phyloP scores from a whole-genome alignment of 2,888 invertebrate genomes.

The Pasiphila rectangulata region DNA sequence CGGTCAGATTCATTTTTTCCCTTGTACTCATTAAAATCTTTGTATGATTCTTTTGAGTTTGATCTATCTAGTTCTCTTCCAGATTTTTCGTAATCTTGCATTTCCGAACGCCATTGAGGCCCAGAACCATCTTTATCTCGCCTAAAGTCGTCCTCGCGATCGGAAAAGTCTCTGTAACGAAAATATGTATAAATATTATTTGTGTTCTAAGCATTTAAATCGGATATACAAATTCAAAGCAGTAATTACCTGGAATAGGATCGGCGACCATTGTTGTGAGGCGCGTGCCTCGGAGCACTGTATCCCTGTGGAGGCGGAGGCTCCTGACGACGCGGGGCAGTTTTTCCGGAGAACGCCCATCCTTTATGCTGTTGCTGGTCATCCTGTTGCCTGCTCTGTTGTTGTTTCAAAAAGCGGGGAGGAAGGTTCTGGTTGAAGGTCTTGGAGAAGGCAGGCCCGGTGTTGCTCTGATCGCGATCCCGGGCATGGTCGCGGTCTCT shows the following conservation, averaged over 20 bases:
- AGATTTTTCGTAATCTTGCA: conserved; percentile 73
- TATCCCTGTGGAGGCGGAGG: conserved; percentile 47
- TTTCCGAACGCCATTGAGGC: conserved; percentile 74
- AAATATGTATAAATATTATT: too few relatives aligned
- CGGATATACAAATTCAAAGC: too few relatives aligned
- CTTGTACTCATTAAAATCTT: conserved; percentile 74
- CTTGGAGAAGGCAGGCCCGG: conserved; percentile 85
- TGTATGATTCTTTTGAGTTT: conserved; percentile 75
- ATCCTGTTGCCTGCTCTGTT: conserved; percentile 79
- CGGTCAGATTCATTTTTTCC: conserved; percentile 75
- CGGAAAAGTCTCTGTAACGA: conserved; percentile 72
- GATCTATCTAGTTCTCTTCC: conserved; percentile 71
- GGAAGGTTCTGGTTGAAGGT: conserved; percentile 92
- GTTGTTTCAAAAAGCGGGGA: conserved; percentile 91
- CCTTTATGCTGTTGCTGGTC: conserved; percentile 61
- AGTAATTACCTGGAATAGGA: conserved; percentile 66
- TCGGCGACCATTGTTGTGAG: conserved; percentile 63
- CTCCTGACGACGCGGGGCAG: conserved; percentile 64
- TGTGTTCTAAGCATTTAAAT: too few relatives aligned
- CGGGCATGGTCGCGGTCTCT: conserved; percentile 58
- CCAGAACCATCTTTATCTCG: conserved; percentile 70
- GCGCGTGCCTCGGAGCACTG: conserved; percentile 63
- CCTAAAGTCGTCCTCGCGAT: conserved; percentile 72
- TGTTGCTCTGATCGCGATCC: conserved; percentile 78
- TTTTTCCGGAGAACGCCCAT: conserved; percentile 68